These are phyloP conservation scores for Morpho deidamia DNA, from an alignment of 2,888 invertebrate genomes.

Conservation along the genomic window DNA sequence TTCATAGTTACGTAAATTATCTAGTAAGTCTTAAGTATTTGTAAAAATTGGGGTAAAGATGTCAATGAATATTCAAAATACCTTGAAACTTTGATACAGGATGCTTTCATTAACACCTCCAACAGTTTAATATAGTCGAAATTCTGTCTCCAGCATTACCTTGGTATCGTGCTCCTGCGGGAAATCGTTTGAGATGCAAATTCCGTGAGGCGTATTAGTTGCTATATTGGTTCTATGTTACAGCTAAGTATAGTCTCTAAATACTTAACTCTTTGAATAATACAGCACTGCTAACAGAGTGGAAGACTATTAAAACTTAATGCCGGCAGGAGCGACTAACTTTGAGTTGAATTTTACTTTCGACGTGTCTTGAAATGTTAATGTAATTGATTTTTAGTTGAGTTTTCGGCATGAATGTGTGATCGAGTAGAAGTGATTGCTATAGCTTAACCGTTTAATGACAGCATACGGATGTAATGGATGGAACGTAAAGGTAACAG, in stretches of 20 bases:
- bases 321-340: neutral
- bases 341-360: neutral
- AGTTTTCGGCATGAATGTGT: neutral
- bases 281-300: neutral
- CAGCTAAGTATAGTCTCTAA: constrained; percentile 8
- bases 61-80: too few relatives aligned
- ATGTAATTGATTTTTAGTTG: neutral
- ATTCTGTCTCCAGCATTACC: constrained; percentile 6
- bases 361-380: neutral
- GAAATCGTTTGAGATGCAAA: constrained; percentile 60
- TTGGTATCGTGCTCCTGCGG: constrained; percentile 25
- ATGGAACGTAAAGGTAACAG: too few relatives aligned
- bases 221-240: constrained; percentile 55
- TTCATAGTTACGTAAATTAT: too few relatives aligned
- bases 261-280: constrained; percentile 8
- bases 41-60: too few relatives aligned
- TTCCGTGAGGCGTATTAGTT: constrained; percentile 59
- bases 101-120: constrained; percentile 1
- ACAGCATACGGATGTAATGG: too few relatives aligned
- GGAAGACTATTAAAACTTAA: constrained; percentile 1
- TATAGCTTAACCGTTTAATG: too few relatives aligned
- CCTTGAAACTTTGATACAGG: too few relatives aligned
- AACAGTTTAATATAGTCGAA: constrained; percentile 8
- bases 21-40: too few relatives aligned
- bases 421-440: too few relatives aligned